Base-by-base conservation (phyloP, 2,888 invertebrate genomes). In the Hipparchia semele region DNA sequence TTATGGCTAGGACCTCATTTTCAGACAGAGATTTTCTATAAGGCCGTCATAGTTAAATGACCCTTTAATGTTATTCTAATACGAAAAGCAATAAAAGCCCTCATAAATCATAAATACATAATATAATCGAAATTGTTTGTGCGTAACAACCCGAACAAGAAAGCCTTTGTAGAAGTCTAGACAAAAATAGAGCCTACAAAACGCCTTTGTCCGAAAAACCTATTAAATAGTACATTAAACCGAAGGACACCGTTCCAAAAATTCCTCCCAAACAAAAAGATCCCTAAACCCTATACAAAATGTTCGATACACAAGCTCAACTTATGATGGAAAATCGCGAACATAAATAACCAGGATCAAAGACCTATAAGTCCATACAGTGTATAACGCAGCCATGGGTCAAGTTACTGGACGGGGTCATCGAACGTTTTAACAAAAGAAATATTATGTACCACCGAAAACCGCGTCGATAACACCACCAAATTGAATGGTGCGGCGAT, bases 401-500 rank as follows among this genome's bases (percentile, higher is more conserved):
- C 76, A 68, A 59, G 70, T 59, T 51, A 66, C 67, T 61, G 33
- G 71, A 51, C 9, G 67, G 73, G 83, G 80, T 87, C 85, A 83
- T 78, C 78, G 85, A 83, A 86, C 87, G 82, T 76, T 76, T 73
- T 72, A 73, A 79, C 77, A 86, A 86, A 85, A 76, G 85, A 85
- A 85, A 81, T 65, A 82, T 53, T 51, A 81, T 80, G 78, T 80
- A 71, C 72, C 69, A 64, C 74, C 76, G 80, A 81, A 84, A 81
- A 75, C 69, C 69, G 69, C 69, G 70, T 45, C 56, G 66, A 73
- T 71, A 72, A 76, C 39, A 60, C 78, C 64, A 53, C 73, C 60
- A 73, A 78, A 76, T 79, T 72, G 60, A 54, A 76, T 62, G 69
- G 49, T 13, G 45, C 12, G 68, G 60, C 46, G 49, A 64, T 51